Conservation (phyloP, 2,797 vertebrate genomes). For the Ciconia nigra region DNA sequence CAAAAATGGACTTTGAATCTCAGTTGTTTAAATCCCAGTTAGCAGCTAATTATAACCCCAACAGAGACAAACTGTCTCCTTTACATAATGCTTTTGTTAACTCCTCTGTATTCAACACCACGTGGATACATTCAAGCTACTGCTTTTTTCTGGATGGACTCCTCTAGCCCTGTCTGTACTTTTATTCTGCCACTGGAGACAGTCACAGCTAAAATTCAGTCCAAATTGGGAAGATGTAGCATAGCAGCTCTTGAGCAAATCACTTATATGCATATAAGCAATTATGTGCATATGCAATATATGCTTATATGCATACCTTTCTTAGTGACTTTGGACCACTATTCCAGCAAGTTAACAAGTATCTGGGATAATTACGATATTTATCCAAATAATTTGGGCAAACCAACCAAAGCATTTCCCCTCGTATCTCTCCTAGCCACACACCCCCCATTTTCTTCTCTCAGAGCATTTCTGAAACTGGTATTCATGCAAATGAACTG, state of each 20-base stretch:
- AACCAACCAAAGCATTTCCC: background rate
- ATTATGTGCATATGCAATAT: no score
- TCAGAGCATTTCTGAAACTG: background rate
- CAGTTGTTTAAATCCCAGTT: constrained; percentile 30
- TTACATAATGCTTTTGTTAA: constrained; percentile 55
- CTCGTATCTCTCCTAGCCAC: background rate
- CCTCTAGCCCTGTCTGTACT: constrained; percentile 28
- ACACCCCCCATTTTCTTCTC: background rate
- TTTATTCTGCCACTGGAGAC: constrained; percentile 46
- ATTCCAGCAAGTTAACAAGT: background rate
- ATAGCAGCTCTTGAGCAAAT: background rate
- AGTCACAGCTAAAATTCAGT: constrained; percentile 20
- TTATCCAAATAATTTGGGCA: background rate
- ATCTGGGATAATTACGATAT: background rate
- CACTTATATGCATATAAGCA: background rate
- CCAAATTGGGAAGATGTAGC: constrained; percentile 25
- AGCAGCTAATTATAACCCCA: constrained; percentile 35
- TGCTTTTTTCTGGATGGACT: constrained; percentile 50
- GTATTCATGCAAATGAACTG: constrained; percentile 14
- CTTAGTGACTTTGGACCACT: background rate
- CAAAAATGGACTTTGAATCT: constrained; percentile 20
- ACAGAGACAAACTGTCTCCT: constrained; percentile 55
- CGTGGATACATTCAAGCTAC: constrained; percentile 49
- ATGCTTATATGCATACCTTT: background rate
- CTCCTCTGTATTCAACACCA: constrained; percentile 21